phyloP scores from a whole-genome alignment of 2,888 invertebrate species.

The Euplagia quadripunctaria region DNA sequence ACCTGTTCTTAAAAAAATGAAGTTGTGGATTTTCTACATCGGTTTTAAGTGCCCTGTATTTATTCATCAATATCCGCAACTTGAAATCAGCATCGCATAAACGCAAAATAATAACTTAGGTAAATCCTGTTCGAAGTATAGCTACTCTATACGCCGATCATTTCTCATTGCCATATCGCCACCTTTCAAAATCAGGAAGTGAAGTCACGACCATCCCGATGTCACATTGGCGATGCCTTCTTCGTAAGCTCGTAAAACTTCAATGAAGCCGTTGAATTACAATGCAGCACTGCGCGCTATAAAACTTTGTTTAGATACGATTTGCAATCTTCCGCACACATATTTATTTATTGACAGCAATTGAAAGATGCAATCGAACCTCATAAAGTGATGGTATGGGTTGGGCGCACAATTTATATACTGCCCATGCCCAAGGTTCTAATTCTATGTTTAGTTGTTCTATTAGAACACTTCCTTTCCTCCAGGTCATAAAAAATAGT shows the following conservation, averaged over 20 bases:
- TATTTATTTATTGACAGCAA: conserved; percentile 43
- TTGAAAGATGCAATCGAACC: conserved; percentile 42
- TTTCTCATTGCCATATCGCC: conserved; percentile 71
- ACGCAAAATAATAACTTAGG: conserved; percentile 40
- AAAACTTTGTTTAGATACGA: conserved; percentile 74
- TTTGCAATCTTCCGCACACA: conserved; percentile 68
- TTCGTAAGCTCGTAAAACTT: conserved; percentile 82
- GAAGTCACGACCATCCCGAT: conserved; percentile 70
- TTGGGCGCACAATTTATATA: conserved; percentile 1
- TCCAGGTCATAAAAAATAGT: neutral
- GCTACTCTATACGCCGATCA: conserved; percentile 56
- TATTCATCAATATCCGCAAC: conserved; percentile 14
- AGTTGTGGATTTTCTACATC: neutral
- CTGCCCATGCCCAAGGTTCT: neutral
- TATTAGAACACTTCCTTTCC: neutral
- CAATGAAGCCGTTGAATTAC: conserved; percentile 82
- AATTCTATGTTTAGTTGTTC: neutral
- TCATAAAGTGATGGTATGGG: conserved; percentile 16
- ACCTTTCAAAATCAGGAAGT: conserved; percentile 77
- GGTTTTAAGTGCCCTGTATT: neutral
- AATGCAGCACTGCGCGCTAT: conserved; percentile 70
- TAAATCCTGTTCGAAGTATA: conserved; percentile 34
- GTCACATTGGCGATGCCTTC: conserved; percentile 80
- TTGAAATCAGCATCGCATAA: conserved; percentile 32
- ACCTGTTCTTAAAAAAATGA: neutral